Percentiles rank a stretch among this genome's conserved stretches.
Conservation (phyloP, 2,113 vertebrate genomes). For the Siniperca knerii region DNA sequence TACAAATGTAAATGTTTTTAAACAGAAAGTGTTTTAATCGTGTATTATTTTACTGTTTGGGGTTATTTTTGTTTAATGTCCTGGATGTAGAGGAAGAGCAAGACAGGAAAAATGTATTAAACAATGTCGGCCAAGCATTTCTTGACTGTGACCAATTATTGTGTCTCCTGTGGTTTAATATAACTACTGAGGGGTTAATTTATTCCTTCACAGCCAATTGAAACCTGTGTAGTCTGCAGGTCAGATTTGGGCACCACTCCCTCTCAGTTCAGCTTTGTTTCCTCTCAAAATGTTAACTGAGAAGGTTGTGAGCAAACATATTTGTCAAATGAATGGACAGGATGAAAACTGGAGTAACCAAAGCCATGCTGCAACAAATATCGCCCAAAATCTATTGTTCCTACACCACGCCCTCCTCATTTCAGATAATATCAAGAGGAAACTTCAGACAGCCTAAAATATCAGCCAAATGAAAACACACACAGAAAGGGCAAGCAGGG, state of each 20-base stretch:
- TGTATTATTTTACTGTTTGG: constrained; percentile 65
- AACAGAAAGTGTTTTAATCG: constrained; percentile 61
- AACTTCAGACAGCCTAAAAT: constrained; percentile 1
- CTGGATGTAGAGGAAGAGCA: constrained; percentile 58
- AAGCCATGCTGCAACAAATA: background rate
- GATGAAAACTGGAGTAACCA: background rate
- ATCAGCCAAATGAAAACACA: background rate
- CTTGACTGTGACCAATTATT: background rate
- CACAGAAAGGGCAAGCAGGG: background rate
- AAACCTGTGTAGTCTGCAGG: background rate
- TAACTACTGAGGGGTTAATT: too few species aligned
- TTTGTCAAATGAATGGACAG: background rate
- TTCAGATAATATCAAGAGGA: constrained; percentile 11
- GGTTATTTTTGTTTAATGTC: constrained; percentile 48
- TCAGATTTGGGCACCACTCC: background rate
- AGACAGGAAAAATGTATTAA: constrained; percentile 62
- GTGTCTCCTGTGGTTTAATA: background rate
- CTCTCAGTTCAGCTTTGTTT: background rate
- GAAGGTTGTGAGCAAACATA: background rate
- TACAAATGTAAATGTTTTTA: constrained; percentile 63
- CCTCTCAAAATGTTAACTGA: background rate
- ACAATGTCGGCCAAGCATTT: constrained; percentile 57
- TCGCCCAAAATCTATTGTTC: background rate
- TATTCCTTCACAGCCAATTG: background rate
- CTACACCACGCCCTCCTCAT: background rate